Evolutionary conservation across 2,113 vertebrate genomes (phyloP).

Genomic region (Dasyprocta punctata): DNA sequence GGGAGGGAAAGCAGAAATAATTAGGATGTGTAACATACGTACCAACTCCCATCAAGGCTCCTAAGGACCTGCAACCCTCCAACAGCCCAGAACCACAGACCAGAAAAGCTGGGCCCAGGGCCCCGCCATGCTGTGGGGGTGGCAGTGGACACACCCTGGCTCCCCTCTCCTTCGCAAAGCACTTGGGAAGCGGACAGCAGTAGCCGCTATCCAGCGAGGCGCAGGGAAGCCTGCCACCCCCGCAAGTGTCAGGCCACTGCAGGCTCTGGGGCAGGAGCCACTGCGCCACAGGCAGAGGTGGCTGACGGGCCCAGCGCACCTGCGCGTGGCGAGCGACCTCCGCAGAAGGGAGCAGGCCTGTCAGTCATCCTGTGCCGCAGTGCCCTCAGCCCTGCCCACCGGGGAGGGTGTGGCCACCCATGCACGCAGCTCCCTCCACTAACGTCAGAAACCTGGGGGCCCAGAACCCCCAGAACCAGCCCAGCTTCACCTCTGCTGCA

Average conservation of each 20-base stretch:
- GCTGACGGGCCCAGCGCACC: too few species aligned
- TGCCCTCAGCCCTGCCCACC: rapidly evolving
- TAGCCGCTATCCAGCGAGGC: background rate
- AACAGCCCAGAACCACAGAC: background rate
- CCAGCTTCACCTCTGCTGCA: background rate
- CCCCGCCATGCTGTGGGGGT: too few species aligned
- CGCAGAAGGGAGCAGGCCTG: background rate
- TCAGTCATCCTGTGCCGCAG: rapidly evolving
- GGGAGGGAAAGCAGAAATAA: too few species aligned
- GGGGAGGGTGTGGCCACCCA: background rate
- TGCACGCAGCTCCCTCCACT: background rate
- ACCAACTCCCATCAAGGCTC: background rate
- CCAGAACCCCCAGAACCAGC: background rate
- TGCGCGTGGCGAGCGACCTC: too few species aligned
- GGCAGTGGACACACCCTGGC: too few species aligned
- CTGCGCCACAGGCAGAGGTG: too few species aligned
- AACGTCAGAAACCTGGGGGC: background rate
- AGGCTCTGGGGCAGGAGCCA: too few species aligned
- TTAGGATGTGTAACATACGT: too few species aligned
- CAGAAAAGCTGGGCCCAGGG: background rate
- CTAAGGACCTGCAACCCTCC: background rate
- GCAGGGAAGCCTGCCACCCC: too few species aligned
- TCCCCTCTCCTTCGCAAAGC: background rate
- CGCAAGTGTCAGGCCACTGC: background rate
- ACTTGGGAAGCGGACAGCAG: background rate